Evolutionary conservation across 2,888 invertebrate genomes (phyloP).

Genomic region (Margaritifera margaritifera): DNA sequence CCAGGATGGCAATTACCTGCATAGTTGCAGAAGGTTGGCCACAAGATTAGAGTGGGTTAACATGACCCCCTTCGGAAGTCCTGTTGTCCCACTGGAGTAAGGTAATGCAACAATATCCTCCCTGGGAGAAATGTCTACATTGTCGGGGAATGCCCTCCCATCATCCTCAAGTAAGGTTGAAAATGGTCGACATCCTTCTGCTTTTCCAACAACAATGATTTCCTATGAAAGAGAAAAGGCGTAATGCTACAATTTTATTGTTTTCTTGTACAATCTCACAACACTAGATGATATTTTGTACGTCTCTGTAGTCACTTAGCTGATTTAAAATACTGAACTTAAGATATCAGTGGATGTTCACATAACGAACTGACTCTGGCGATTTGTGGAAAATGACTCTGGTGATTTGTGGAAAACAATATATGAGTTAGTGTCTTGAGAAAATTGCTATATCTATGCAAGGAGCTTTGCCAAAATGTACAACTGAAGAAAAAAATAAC

Average conservation of each 20-base stretch:
- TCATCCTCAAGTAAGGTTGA: conserved; percentile 62
- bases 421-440: too few relatives aligned
- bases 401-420: too few relatives aligned
- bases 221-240: conserved; percentile 33
- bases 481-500: too few relatives aligned
- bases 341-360: too few relatives aligned
- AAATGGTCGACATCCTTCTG: conserved; percentile 60
- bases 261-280: neutral
- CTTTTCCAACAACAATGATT: conserved; percentile 55
- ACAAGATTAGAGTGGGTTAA: conserved; percentile 62
- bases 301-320: neutral
- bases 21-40: conserved; percentile 57
- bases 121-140: conserved; percentile 57
- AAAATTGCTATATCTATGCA: too few relatives aligned
- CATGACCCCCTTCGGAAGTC: conserved; percentile 75
- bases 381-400: too few relatives aligned
- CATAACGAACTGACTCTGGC: too few relatives aligned
- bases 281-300: too few relatives aligned
- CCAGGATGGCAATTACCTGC: conserved; percentile 30
- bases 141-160: conserved; percentile 59
- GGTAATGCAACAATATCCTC: conserved; percentile 83
- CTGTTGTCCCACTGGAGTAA: conserved; percentile 90
- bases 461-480: too few relatives aligned
- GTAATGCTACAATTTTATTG: neutral
- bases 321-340: too few relatives aligned